These are phyloP conservation scores for Synchiropus splendidus DNA, from an alignment of 2,113 vertebrate species.

Conservation along the genomic window DNA sequence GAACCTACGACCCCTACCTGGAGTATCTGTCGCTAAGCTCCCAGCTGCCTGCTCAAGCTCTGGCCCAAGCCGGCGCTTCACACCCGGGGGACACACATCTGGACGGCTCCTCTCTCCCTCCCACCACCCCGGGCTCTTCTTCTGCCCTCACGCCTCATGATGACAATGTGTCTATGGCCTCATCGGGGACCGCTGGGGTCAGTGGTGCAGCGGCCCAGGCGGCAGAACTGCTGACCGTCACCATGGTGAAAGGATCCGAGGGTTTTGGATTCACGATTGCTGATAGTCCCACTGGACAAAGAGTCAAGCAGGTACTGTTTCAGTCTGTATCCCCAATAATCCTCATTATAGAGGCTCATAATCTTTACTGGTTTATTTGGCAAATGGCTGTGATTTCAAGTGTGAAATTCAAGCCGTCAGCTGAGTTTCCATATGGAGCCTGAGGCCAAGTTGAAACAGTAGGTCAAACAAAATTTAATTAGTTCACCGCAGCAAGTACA, in stretches of 20 bases:
- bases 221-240: conserved; percentile 94
- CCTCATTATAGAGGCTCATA: no score
- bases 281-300: conserved; percentile 94
- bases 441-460: conserved; percentile 6
- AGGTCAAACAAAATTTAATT: conserved; percentile 15
- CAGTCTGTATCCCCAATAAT: background rate
- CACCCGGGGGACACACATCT: conserved; percentile 89
- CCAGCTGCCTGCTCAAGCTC: conserved; percentile 84
- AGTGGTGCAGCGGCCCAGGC: conserved; percentile 38
- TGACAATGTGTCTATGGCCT: conserved; percentile 93
- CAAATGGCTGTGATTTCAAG: conserved; percentile 6
- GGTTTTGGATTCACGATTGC: conserved; percentile 98
- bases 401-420: conserved; percentile 5
- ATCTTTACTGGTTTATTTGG: background rate
- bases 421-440: conserved; percentile 14
- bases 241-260: conserved; percentile 96
- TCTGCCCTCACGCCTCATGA: conserved; percentile 75
- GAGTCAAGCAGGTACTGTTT: conserved; percentile 81
- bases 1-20: conserved; percentile 96
- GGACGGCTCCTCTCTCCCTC: conserved; percentile 86
- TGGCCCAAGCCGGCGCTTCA: conserved; percentile 69
- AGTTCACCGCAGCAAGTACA: background rate
- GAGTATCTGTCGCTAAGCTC: conserved; percentile 97
- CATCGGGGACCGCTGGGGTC: conserved; percentile 79
- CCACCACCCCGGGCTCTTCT: conserved; percentile 60